Base-by-base conservation (phyloP, 2,797 vertebrate species). In the Pteronotus mesoamericanus region DNA sequence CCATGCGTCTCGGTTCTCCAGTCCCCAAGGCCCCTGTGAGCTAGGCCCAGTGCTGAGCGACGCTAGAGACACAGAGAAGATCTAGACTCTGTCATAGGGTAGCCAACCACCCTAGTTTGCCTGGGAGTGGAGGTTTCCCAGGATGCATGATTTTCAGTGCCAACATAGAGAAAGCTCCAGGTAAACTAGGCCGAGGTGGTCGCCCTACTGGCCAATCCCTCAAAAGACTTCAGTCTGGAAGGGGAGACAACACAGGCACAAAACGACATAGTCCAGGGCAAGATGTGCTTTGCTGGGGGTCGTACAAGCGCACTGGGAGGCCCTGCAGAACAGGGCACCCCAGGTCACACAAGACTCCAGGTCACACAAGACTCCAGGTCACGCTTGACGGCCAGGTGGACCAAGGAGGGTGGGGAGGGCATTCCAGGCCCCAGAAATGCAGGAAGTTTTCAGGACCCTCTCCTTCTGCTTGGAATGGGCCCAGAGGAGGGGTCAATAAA, bases 261-360 rank as follows among this genome's bases (percentile, higher is more conserved):
- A 5, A 72, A 22, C 2, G 6, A 26, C 61, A 12, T 6, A 21
- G 9, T 37, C 9, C 9, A 1, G n/a, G 55, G 42, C 4, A 14
- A 22, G 32, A 19, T 9, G 21, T 9, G 18, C 32, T 15, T 55
- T 53, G 42, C 61, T 10, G 42, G 34, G 75, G 42, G 3, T 21
- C 4, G 0, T 1, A 7, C 2, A 32, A 1, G 22, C 66, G 12
- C 9, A 69, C 14, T 0, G 0, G 64, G 61, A 37, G 42, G 32
- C 44, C 19, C 32, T 48, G 55, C 26, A 68, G 39, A 9, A 34
- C 48, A 34, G 21, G 26, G 5, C 0, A 1, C 24, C 12, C n/a
- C 15, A 3, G 57, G 69, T 32, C 71, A 55, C 15, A 2, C 42
- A 55, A 19, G 9, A 8, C 3, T 55, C 55, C 55, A 57, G 55